phyloP scores from a whole-genome alignment of 2,113 vertebrate species.

The Casuarius casuarius region DNA sequence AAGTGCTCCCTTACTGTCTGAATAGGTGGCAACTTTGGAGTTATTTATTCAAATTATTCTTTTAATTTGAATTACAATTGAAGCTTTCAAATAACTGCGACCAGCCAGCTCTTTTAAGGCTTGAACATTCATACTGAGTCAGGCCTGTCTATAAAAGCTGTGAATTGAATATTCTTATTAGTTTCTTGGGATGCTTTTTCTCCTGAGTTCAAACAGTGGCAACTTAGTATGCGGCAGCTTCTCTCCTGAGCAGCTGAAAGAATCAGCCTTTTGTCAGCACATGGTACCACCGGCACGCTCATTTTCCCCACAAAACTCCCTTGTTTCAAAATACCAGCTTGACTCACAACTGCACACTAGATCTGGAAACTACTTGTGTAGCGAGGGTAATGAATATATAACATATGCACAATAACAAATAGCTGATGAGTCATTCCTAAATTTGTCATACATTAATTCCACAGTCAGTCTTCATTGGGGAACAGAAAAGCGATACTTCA shows the following conservation, averaged over 20 bases:
- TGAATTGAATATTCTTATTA: constrained; percentile 47
- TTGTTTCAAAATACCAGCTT: constrained; percentile 36
- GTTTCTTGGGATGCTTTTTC: constrained; percentile 12
- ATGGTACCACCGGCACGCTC: background rate
- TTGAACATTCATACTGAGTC: background rate
- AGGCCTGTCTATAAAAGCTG: background rate
- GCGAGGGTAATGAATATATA: background rate
- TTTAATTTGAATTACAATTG: constrained; percentile 41
- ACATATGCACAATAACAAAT: background rate
- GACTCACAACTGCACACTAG: constrained; percentile 15
- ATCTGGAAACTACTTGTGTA: constrained; percentile 3
- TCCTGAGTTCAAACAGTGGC: constrained; percentile 25
- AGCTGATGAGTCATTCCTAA: constrained; percentile 22
- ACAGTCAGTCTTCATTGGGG: background rate
- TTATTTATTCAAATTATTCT: constrained; percentile 18
- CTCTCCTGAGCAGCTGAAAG: background rate
- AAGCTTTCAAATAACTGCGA: background rate
- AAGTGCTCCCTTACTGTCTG: background rate
- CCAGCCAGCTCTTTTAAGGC: constrained; percentile 10
- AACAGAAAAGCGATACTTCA: background rate
- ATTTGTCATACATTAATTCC: background rate
- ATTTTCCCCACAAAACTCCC: constrained; percentile 20
- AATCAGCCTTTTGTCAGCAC: constrained; percentile 27
- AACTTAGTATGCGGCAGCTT: background rate
- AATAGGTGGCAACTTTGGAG: background rate